Percentiles rank a stretch among this genome's conserved stretches.
Conservation (phyloP, 2,888 invertebrate species). For the Clostera curtula region DNA sequence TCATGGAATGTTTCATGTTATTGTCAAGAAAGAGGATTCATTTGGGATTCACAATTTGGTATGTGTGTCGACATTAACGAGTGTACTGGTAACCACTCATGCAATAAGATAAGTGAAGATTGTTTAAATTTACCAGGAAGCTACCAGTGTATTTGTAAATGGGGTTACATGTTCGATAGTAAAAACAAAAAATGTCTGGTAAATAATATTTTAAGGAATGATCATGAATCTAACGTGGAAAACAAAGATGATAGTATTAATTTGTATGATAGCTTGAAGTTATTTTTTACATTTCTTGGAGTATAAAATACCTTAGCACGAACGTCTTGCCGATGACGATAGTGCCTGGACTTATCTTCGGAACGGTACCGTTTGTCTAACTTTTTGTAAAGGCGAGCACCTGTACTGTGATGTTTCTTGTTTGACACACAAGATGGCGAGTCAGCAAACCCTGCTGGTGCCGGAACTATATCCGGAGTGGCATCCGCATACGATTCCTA, state of each 20-base stretch:
- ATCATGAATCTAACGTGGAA: background rate
- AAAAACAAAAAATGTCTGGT: conserved; percentile 17
- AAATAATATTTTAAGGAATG: conserved; percentile 6
- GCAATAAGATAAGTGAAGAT: conserved; percentile 52
- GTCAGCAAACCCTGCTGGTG: conserved; percentile 92
- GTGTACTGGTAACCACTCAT: conserved; percentile 58
- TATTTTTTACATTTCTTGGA: conserved; percentile 4
- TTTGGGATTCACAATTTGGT: conserved; percentile 76
- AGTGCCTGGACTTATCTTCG: conserved; percentile 81
- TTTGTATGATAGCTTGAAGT: conserved; percentile 6
- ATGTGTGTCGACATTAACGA: conserved; percentile 78
- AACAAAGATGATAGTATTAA: conserved; percentile 2
- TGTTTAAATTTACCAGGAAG: conserved; percentile 75
- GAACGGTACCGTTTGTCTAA: conserved; percentile 86
- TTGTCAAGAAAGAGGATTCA: conserved; percentile 66
- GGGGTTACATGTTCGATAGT: conserved; percentile 49
- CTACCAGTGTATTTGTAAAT: conserved; percentile 65
- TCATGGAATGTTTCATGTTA: conserved; percentile 77
- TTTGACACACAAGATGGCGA: conserved; percentile 76
- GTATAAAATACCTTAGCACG: conserved; percentile 80
- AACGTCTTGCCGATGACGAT: conserved; percentile 80
- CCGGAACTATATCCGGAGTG: conserved; percentile 85
- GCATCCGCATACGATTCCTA: conserved; percentile 70
- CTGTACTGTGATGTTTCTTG: conserved; percentile 54
- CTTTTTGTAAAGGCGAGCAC: conserved; percentile 82